Evolutionary conservation across 1,140 invertebrate species (phyloP), one percentile per base, ranked within the genome.

Genomic region (Anoplophora glabripennis): DNA sequence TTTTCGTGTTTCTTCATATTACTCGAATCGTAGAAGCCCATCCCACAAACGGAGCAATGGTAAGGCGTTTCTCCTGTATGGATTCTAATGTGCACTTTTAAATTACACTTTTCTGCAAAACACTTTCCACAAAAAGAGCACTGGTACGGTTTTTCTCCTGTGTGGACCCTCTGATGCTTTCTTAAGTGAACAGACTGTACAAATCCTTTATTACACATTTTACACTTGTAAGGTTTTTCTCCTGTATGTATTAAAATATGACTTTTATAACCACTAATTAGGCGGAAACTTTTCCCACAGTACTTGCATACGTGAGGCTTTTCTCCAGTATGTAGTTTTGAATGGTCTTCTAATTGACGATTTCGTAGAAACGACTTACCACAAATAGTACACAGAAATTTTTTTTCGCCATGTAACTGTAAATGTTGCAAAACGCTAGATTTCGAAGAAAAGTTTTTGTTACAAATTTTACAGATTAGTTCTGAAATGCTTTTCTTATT

Each of bases 101-200:
- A 60, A 77, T 81, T 80, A 0, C 79, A 79, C 53, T 78, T 77
- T 51, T 79, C 80, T 0, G 77, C 72, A 64, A 71, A 79, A 77
- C 4, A 77, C 59, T 80, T 80, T 37, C 75, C 76, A 57, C 80
- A 82, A 15, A 79, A 65, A 4, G 72, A 73, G 61, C 80, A 82
- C 12, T 72, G 72, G 63, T 76, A 78, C 0, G 78, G 77, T 61
- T 75, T 75, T 1, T 77, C 67, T 5, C 78, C 79, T n/a, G 74
- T 78, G 63, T 84, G 83, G n/a, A 80, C 78, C 73, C 81, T 78
- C 73, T 82, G 78, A 64, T 86, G 84, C 15, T 79, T 77, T 53
- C 79, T 79, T 34, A 85, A 71, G 44, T 44, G 41, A 10, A 38
- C 18, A 12, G 15, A 33, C 15, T 44, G 38, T 9, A 42, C 40